Evolutionary conservation across 2,888 invertebrate species (phyloP).

Genomic region (Dryocosmus kuriphilus): DNA sequence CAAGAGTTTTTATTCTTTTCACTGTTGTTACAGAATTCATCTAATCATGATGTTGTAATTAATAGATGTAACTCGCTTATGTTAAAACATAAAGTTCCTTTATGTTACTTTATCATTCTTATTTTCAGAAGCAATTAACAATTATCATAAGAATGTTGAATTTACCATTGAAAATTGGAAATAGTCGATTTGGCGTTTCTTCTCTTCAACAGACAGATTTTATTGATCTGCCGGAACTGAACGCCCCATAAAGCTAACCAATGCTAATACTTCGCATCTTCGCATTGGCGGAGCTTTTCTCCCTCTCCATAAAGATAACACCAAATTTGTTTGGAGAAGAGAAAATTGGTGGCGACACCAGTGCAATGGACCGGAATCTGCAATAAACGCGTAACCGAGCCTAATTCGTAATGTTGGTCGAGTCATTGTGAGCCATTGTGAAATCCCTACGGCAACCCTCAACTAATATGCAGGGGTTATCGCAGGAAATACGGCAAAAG

Average conservation of each 20-base stretch:
- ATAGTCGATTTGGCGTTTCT: slow-evolving; percentile 73
- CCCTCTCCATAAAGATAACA: slow-evolving; percentile 53
- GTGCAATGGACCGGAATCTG: slow-evolving; percentile 72
- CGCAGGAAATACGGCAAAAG: slow-evolving; percentile 71
- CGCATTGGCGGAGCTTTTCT: slow-evolving; percentile 70
- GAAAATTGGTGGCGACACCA: slow-evolving; percentile 64
- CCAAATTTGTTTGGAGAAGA: slow-evolving; percentile 51
- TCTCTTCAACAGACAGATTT: slow-evolving; percentile 74
- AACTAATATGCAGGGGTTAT: slow-evolving; percentile 68
- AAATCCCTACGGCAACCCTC: slow-evolving; percentile 53
- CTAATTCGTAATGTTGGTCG: slow-evolving; percentile 75
- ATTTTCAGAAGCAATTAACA: too few relatives aligned
- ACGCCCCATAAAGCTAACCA: slow-evolving; percentile 82
- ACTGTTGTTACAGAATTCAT: too few relatives aligned
- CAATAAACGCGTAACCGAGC: slow-evolving; percentile 77
- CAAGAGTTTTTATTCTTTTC: too few relatives aligned
- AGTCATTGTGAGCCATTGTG: slow-evolving; percentile 67
- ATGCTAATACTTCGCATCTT: slow-evolving; percentile 80
- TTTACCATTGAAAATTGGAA: slow-evolving; percentile 13
- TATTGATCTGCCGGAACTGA: slow-evolving; percentile 78
- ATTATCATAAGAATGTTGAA: background rate
- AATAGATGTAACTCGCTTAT: too few relatives aligned
- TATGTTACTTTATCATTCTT: too few relatives aligned
- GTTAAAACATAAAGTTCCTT: too few relatives aligned
- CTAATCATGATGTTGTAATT: too few relatives aligned